Evolutionary conservation across 1,140 invertebrate species (phyloP).

Genomic region (Neotoxoptera formosana): DNA sequence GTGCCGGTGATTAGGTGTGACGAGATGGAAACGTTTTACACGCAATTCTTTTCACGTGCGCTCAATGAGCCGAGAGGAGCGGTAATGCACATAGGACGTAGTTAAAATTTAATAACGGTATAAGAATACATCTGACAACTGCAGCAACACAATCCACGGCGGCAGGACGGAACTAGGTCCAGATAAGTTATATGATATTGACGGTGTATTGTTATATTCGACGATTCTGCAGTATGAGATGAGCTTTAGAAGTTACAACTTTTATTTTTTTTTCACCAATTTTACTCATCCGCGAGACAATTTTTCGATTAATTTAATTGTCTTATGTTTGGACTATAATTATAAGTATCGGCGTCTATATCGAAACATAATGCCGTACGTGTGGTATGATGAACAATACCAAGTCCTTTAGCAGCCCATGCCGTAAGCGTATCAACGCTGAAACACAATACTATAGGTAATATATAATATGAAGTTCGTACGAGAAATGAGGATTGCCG

Average conservation of each 20-base stretch:
- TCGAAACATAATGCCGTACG: not conserved
- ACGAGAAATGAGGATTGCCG: not conserved
- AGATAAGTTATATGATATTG: not conserved
- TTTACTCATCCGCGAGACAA: not conserved
- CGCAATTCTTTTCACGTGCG: not conserved
- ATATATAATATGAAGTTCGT: not conserved
- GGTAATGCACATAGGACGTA: not conserved
- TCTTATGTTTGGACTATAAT: not conserved
- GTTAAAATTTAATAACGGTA: conserved; percentile 23
- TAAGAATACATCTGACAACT: not conserved
- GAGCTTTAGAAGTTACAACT: not conserved
- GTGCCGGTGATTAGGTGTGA: not conserved
- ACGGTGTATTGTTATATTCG: not conserved
- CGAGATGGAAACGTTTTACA: not conserved
- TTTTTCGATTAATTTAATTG: not conserved
- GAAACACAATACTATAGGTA: not conserved
- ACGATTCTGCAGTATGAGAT: not conserved
- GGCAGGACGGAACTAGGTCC: not conserved
- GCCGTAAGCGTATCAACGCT: not conserved
- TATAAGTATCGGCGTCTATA: not conserved
- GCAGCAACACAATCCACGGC: not conserved
- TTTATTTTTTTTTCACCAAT: not conserved
- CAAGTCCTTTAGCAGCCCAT: not conserved
- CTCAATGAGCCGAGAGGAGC: not conserved
- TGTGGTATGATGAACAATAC: not conserved